phyloP scores from a whole-genome alignment of 2,888 invertebrate species.

The Acleris cristana region DNA sequence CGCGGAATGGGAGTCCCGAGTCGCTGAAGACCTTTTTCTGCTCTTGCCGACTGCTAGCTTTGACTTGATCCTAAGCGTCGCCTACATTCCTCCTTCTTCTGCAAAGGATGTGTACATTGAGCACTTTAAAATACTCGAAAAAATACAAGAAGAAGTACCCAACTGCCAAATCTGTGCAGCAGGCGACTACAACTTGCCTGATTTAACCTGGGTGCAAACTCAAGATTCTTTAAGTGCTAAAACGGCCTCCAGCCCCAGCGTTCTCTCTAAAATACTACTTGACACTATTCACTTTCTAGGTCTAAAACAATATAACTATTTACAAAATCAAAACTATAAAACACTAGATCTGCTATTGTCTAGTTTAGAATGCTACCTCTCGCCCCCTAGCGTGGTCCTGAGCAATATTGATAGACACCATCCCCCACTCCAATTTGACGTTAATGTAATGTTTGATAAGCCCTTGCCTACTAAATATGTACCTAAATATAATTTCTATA shows the following conservation, averaged over 20 bases:
- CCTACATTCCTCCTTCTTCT: neutral
- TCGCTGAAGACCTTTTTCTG: neutral
- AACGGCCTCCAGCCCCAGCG: neutral
- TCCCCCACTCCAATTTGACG: no score
- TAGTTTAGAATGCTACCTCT: no score
- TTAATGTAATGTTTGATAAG: no score
- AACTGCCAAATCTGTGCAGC: neutral
- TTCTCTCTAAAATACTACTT: neutral
- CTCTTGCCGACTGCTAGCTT: neutral
- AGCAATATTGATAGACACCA: no score
- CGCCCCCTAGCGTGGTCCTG: no score
- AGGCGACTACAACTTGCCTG: neutral
- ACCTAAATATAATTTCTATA: no score
- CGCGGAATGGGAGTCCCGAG: neutral
- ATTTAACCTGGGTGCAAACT: neutral
- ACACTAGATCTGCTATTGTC: no score
- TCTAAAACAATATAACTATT: neutral
- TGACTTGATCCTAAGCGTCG: neutral
- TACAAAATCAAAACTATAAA: neutral
- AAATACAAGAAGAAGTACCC: neutral
- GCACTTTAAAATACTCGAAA: neutral
- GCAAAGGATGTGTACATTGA: neutral
- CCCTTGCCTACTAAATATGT: no score
- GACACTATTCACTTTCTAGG: neutral
- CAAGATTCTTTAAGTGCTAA: neutral